Evolutionary conservation across 1,140 invertebrate genomes (phyloP).

Genomic region (Leptonema lineaticorne): DNA sequence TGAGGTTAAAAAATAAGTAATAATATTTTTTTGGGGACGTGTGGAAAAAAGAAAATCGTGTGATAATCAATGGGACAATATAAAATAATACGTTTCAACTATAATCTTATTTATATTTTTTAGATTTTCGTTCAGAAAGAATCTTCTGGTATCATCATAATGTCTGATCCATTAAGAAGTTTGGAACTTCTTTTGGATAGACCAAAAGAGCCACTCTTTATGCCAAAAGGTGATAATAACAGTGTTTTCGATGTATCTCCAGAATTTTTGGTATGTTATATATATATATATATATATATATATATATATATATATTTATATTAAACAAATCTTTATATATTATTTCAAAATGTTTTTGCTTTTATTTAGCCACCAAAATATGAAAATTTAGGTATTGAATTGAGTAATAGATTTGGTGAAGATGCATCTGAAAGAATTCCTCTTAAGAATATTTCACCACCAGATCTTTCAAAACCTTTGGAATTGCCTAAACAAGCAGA

Average conservation of each 20-base stretch:
- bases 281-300: neutral
- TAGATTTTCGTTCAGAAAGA: too few species aligned
- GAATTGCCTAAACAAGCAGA: slow-evolving; percentile 50
- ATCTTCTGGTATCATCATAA: too few species aligned
- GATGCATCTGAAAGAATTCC: slow-evolving; percentile 46
- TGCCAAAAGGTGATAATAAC: slow-evolving; percentile 60
- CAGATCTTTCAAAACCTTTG: slow-evolving; percentile 47
- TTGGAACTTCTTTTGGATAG: slow-evolving; percentile 65
- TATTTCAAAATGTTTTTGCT: neutral
- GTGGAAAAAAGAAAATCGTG: too few species aligned
- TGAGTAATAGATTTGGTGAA: slow-evolving; percentile 49
- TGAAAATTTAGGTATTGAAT: slow-evolving; percentile 46
- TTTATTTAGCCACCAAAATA: slow-evolving; percentile 47
- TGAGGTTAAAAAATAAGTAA: too few species aligned
- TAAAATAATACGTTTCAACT: too few species aligned
- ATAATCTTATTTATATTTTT: too few species aligned
- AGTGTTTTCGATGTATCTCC: slow-evolving; percentile 61
- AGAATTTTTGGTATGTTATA: slow-evolving; percentile 43
- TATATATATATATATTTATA: neutral
- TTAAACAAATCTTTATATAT: neutral
- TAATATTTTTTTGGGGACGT: too few species aligned
- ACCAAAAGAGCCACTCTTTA: slow-evolving; percentile 66
- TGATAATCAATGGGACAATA: too few species aligned
- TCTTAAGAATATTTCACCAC: slow-evolving; percentile 47
- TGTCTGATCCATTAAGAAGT: slow-evolving; percentile 20